phyloP scores from a whole-genome alignment of 2,888 invertebrate genomes.

The Amphimallon solstitiale region DNA sequence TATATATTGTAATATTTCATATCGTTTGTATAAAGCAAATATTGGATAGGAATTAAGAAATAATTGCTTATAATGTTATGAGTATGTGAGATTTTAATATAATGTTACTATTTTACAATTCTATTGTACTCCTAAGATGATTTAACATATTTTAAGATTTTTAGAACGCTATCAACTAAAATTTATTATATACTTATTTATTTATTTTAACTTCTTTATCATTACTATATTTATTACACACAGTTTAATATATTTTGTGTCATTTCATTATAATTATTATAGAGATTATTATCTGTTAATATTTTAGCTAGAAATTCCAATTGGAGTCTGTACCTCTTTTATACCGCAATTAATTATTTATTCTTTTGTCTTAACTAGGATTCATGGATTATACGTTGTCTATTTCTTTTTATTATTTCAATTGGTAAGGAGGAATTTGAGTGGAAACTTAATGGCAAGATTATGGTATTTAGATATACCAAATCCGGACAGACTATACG shows the following conservation, averaged over 20 bases:
- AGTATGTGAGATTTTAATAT: neutral
- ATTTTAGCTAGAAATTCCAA: neutral
- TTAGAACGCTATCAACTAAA: no score
- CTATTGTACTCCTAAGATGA: no score
- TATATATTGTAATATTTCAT: no score
- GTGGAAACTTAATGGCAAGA: conserved; percentile 32
- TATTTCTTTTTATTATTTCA: conserved; percentile 71
- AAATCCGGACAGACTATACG: conserved; percentile 52
- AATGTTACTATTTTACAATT: neutral
- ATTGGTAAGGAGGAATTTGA: conserved; percentile 65
- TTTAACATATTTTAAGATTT: no score
- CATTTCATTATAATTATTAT: no score
- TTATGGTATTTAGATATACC: conserved; percentile 48
- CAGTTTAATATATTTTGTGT: no score
- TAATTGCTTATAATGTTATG: neutral
- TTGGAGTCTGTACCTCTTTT: neutral
- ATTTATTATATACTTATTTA: no score
- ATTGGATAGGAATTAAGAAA: neutral
- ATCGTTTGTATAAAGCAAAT: no score
- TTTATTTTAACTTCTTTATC: no score
- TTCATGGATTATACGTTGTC: conserved; percentile 73
- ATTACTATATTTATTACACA: no score
- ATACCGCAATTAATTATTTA: neutral
- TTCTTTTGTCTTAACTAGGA: conserved; percentile 62
- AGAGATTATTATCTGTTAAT: neutral